Evolutionary conservation across 2,888 invertebrate species (phyloP).

Genomic region (Clivina fossor): DNA sequence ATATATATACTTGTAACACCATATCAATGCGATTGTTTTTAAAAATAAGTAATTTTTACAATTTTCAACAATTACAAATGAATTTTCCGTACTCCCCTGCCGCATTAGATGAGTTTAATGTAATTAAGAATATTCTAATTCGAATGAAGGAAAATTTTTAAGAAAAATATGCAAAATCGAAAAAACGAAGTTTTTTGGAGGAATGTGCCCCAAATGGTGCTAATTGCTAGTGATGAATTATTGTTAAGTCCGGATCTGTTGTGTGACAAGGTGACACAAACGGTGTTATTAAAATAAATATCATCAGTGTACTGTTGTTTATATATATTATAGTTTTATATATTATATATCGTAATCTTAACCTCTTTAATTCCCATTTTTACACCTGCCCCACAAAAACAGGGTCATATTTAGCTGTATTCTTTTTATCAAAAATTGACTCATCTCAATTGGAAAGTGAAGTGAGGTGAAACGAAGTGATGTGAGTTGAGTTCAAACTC

Average conservation of each 20-base stretch:
- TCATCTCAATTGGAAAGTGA: too few species aligned
- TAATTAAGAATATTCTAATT: slow-evolving; percentile 14
- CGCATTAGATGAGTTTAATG: slow-evolving; percentile 14
- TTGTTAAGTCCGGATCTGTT: slow-evolving; percentile 29
- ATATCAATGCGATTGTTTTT: slow-evolving; percentile 25
- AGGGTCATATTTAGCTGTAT: background rate
- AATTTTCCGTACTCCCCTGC: slow-evolving; percentile 32
- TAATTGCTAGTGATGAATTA: slow-evolving; percentile 33
- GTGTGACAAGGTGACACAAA: slow-evolving; percentile 21
- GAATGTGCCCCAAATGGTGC: slow-evolving; percentile 31
- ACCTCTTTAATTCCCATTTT: background rate
- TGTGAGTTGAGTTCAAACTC: background rate
- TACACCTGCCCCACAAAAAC: too few species aligned
- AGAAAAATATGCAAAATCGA: background rate
- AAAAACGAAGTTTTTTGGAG: background rate
- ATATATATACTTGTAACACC: too few species aligned
- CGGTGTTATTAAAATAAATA: slow-evolving; percentile 22
- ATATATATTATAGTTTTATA: slow-evolving; percentile 26
- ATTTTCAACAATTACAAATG: slow-evolving; percentile 21
- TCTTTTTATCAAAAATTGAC: background rate
- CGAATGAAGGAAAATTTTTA: slow-evolving; percentile 22
- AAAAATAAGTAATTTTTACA: slow-evolving; percentile 21
- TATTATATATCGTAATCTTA: too few species aligned
- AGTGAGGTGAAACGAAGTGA: too few species aligned
- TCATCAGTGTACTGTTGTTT: slow-evolving; percentile 24